These are phyloP conservation scores for Lochmaea capreae DNA, from an alignment of 2,888 invertebrate genomes.

Conservation along the genomic window DNA sequence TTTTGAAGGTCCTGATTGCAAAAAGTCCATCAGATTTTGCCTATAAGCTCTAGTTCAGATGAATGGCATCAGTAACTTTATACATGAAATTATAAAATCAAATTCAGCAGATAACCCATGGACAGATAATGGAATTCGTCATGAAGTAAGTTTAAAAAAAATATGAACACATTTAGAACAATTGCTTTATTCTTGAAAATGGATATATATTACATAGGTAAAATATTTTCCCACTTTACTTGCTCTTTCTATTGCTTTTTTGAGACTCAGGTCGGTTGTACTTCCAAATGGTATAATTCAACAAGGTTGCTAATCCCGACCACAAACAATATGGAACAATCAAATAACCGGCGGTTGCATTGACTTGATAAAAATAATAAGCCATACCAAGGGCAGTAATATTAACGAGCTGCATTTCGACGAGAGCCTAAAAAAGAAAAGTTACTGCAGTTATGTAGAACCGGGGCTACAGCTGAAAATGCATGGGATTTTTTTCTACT, in stretches of 20 bases:
- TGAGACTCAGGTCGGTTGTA: slow-evolving; percentile 65
- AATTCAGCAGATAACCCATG: no score
- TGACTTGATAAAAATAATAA: slow-evolving; percentile 72
- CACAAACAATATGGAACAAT: slow-evolving; percentile 83
- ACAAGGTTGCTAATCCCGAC: slow-evolving; percentile 75
- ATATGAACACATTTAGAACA: background rate
- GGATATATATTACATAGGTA: no score
- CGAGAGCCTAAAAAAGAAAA: slow-evolving; percentile 69
- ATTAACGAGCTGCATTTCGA: slow-evolving; percentile 72
- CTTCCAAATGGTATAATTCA: slow-evolving; percentile 77
- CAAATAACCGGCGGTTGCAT: slow-evolving; percentile 74
- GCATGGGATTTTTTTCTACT: background rate
- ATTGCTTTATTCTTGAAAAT: background rate
- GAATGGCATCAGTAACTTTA: no score
- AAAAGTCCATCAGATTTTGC: no score
- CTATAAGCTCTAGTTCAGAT: no score
- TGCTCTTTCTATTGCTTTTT: slow-evolving; percentile 37
- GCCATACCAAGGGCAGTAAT: slow-evolving; percentile 71
- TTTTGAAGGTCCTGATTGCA: no score
- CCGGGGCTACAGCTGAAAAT: background rate
- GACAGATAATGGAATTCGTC: no score
- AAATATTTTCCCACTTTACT: background rate
- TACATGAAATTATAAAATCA: no score
- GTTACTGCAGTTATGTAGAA: background rate
- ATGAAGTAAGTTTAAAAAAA: background rate